Percentiles rank a stretch among this genome's conserved stretches.
phyloP scores from a whole-genome alignment of 2,888 invertebrate species.

The Drosophila kuntzei region DNA sequence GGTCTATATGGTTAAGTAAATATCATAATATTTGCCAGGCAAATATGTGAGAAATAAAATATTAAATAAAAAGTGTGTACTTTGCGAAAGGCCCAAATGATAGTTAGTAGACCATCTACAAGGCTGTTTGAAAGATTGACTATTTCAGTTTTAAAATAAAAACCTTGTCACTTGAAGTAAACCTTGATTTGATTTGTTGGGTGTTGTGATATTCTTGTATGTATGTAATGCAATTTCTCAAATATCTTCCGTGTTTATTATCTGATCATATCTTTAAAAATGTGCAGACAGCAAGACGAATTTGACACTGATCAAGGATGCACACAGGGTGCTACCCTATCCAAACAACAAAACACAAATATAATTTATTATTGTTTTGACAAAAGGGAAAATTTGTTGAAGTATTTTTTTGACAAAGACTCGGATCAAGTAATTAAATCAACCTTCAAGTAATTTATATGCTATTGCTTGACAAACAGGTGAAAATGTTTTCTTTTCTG shows the following conservation, averaged over 20 bases:
- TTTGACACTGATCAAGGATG: too few relatives aligned
- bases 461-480: constrained; percentile 44
- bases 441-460: constrained; percentile 20
- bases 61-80: background rate
- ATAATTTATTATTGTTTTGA: constrained; percentile 6
- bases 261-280: too few relatives aligned
- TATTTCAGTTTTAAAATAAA: background rate
- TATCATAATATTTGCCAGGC: background rate
- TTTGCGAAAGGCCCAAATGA: background rate
- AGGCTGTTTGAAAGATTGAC: background rate
- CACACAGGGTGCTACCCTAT: background rate
- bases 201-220: too few relatives aligned
- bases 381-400: background rate
- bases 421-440: constrained; percentile 23
- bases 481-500: constrained; percentile 63
- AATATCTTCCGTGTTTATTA: too few relatives aligned
- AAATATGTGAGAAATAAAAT: background rate
- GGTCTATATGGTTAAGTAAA: constrained; percentile 37
- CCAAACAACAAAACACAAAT: background rate
- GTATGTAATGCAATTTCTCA: too few relatives aligned
- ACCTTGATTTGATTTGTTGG: too few relatives aligned
- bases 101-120: background rate
- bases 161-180: constrained; percentile 1
- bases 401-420: background rate
- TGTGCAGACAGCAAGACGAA: too few relatives aligned